These are phyloP conservation scores for Sarotherodon lohbergeri DNA, from an alignment of 2,113 vertebrate species.

Conservation along the genomic window DNA sequence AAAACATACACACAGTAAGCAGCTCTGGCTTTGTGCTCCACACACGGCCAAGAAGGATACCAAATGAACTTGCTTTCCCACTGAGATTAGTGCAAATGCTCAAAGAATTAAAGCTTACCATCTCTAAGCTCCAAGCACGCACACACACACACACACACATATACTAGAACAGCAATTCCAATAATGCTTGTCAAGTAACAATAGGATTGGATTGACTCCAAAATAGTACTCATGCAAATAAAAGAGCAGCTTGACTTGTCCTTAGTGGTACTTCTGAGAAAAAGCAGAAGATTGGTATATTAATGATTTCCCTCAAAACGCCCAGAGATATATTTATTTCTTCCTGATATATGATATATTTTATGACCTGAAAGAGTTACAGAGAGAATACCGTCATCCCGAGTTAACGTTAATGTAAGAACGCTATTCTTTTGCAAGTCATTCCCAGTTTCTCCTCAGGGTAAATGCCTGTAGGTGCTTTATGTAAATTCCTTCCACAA, in stretches of 20 bases:
- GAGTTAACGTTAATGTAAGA: neutral
- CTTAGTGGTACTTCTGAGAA: neutral
- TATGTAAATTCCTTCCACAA: neutral
- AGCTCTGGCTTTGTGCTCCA: neutral
- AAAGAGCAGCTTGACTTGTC: neutral
- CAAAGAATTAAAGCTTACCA: slow-evolving; percentile 5
- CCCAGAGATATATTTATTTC: neutral
- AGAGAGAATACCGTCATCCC: neutral
- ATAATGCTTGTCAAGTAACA: neutral
- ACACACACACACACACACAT: neutral
- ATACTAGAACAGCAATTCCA: neutral
- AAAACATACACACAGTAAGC: neutral
- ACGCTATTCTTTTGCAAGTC: neutral
- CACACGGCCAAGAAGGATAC: neutral
- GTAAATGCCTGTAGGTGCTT: neutral
- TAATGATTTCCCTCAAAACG: neutral
- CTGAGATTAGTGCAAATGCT: slow-evolving; percentile 8
- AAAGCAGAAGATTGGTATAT: neutral
- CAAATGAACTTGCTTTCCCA: slow-evolving; percentile 14
- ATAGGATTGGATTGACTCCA: neutral
- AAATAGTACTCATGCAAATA: neutral
- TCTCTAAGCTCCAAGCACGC: neutral
- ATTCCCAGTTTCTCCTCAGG: neutral
- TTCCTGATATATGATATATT: neutral
- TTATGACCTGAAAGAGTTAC: neutral